Conservation (phyloP, 2,888 invertebrate species). For the Drosophila nr. perissopoda region DNA sequence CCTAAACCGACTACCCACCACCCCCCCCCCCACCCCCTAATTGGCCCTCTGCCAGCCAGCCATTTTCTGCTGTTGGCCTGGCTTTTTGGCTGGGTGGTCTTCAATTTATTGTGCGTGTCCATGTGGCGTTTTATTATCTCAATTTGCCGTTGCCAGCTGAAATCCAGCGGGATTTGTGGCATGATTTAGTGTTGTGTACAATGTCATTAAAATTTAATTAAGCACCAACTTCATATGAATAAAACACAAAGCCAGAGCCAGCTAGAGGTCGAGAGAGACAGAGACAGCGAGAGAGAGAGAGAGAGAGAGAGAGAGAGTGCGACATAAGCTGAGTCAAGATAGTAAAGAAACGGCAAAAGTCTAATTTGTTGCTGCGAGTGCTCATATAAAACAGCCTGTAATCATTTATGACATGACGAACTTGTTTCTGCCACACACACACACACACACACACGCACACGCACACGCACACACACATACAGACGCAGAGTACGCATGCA, state of each 20-base stretch:
- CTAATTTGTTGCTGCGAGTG: constrained; percentile 60
- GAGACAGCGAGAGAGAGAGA: neutral
- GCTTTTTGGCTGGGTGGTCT: constrained; percentile 35
- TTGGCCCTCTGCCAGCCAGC: neutral
- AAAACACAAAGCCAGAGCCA: neutral
- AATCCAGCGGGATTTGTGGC: constrained; percentile 72
- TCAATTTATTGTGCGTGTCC: constrained; percentile 52
- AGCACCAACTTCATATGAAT: constrained; percentile 58
- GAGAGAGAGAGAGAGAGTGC: neutral
- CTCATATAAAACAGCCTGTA: constrained; percentile 54
- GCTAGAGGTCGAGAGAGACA: neutral
- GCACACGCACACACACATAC: constrained; percentile 5
- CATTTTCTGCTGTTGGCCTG: constrained; percentile 7
- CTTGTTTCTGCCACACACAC: constrained; percentile 47
- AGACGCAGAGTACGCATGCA: constrained; percentile 26
- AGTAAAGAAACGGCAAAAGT: constrained; percentile 42
- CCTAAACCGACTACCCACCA: neutral
- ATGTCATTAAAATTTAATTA: constrained; percentile 78
- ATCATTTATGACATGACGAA: constrained; percentile 74
- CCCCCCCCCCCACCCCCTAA: neutral
- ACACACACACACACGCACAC: constrained; percentile 3
- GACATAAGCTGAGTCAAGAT: constrained; percentile 18
- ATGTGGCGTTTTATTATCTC: constrained; percentile 67
- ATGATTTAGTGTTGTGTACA: constrained; percentile 73
- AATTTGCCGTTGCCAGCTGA: constrained; percentile 53